These are phyloP conservation scores for Cyclura pinguis DNA, from an alignment of 2,797 vertebrate genomes.

Conservation along the genomic window DNA sequence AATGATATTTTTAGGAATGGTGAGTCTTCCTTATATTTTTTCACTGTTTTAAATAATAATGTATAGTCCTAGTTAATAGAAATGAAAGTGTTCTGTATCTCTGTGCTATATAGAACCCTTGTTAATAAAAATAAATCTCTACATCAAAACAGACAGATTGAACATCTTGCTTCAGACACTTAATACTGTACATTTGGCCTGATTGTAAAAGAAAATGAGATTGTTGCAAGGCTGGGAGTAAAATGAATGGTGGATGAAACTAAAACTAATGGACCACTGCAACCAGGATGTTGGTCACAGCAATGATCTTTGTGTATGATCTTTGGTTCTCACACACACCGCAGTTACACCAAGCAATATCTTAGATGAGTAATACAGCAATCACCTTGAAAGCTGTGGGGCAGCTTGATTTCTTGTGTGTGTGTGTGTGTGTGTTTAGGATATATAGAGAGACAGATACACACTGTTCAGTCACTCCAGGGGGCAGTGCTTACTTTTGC, in stretches of 20 bases:
- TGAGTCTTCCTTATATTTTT: constrained; percentile 68
- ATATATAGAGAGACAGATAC: too few relatives aligned
- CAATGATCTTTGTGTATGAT: too few relatives aligned
- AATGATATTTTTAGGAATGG: constrained; percentile 90
- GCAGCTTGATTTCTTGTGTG: too few relatives aligned
- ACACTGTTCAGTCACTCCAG: too few relatives aligned
- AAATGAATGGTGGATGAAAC: not conserved
- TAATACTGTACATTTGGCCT: not conserved
- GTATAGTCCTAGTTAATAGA: constrained; percentile 18
- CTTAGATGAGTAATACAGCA: too few relatives aligned
- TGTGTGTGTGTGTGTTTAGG: too few relatives aligned
- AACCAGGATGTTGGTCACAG: too few relatives aligned
- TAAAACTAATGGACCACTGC: not conserved
- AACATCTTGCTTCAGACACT: constrained; percentile 13
- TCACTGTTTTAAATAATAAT: not conserved
- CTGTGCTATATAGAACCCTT: constrained; percentile 29
- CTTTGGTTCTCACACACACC: too few relatives aligned
- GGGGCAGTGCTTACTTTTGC: too few relatives aligned
- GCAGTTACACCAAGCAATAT: too few relatives aligned
- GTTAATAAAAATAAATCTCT: not conserved
- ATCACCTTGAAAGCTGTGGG: too few relatives aligned
- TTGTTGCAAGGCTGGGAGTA: not conserved
- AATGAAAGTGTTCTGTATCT: constrained; percentile 15
- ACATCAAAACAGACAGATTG: not conserved
- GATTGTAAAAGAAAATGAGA: not conserved